A percentile compares a stretch with the other conserved stretches of the same genome.
These are phyloP conservation scores for Pelecanus crispus DNA, from an alignment of 2,113 vertebrate genomes.

Conservation along the genomic window DNA sequence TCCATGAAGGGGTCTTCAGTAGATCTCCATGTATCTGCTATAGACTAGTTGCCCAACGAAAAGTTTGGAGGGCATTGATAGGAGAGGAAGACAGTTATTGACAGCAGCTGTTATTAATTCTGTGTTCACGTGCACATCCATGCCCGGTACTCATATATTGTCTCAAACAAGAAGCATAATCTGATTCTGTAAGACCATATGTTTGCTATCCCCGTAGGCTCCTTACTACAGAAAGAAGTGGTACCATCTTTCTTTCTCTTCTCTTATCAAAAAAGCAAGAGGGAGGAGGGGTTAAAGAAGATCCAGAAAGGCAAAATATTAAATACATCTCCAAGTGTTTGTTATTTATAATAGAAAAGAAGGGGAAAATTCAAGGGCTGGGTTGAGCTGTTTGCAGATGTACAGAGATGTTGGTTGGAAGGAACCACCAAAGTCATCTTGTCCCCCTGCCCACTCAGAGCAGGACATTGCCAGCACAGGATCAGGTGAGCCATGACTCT, in stretches of 20 bases:
- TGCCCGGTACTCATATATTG: accelerated
- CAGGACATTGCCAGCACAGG: neutral
- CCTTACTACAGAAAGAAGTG: neutral
- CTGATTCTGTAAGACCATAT: neutral
- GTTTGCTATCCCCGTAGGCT: neutral
- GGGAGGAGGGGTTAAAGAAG: neutral
- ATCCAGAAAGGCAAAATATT: neutral
- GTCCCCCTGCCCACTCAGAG: neutral
- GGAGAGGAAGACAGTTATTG: neutral
- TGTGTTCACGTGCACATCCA: neutral
- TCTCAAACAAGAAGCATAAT: neutral
- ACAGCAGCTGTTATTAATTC: neutral
- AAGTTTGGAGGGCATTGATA: neutral
- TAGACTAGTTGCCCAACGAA: neutral
- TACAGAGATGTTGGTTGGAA: neutral
- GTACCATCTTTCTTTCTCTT: neutral
- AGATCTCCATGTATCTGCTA: accelerated
- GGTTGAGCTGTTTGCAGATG: neutral
- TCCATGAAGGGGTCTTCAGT: neutral
- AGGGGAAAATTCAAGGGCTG: neutral
- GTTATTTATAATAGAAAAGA: neutral
- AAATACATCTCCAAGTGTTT: neutral
- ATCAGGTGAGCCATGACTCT: too few species aligned
- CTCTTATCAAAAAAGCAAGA: neutral
- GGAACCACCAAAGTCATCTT: neutral